These are phyloP conservation scores for Ephydatia muelleri DNA, from an alignment of 37 sponge, comb jelly and placozoan species.

Conservation along the genomic window DNA sequence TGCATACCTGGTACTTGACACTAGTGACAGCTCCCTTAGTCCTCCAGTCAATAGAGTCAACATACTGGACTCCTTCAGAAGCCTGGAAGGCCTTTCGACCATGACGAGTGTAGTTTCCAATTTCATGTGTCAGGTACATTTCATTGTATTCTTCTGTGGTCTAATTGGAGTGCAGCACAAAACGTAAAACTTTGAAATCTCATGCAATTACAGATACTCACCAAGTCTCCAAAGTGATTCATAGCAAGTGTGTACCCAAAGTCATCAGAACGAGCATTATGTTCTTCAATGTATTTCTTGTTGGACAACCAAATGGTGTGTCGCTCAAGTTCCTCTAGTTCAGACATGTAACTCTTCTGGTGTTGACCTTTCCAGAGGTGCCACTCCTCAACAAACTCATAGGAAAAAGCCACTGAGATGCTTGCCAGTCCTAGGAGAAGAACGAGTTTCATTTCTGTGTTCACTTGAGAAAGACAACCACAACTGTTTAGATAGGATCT, in stretches of 20 bases:
- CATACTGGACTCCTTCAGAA: constrained; percentile 11
- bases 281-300: constrained; percentile 74
- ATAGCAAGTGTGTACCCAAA: constrained; percentile 75
- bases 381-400: constrained; percentile 46
- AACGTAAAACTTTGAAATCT: no score
- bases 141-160: background rate
- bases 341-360: constrained; percentile 35
- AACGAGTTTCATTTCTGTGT: background rate
- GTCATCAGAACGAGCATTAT: constrained; percentile 58
- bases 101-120: background rate
- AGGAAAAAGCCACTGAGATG: background rate
- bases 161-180: background rate
- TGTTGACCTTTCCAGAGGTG: constrained; percentile 58
- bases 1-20: constrained; percentile 73
- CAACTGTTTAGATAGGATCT: no score
- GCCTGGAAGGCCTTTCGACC: background rate
- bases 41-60: constrained; percentile 78
- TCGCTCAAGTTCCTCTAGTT: constrained; percentile 46
- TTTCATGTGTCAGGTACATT: background rate
- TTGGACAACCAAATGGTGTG: constrained; percentile 62
- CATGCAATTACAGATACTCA: no score
- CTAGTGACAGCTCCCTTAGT: constrained; percentile 72
- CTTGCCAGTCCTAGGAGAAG: background rate
- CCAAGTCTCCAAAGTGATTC: constrained; percentile 79
- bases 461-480: background rate